Base-by-base conservation (phyloP, 2,113 vertebrate species). In the Antennarius striatus region DNA sequence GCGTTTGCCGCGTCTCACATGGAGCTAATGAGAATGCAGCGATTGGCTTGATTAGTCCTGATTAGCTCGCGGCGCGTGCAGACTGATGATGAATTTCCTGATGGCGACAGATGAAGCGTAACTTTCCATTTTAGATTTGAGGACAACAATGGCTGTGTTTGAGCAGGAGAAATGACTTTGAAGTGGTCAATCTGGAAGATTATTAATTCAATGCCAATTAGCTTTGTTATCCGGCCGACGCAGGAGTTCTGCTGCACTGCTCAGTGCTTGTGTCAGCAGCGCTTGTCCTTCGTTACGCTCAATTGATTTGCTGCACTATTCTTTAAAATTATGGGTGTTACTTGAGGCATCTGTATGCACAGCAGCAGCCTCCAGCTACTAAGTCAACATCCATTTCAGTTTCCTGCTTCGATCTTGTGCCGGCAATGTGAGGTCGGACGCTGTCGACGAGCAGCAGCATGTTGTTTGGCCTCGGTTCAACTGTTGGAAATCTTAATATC, bases 131-230 rank as follows among this genome's bases (percentile, higher is more conserved):
- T 16, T 17, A 54, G 59, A 16, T 5, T 22, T 50, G 48, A 39
- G 61, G 67, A 54, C 70, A 51, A 66, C 63, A 78, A 58, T 63
- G 77, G 57, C 76, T n/a, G 61, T 1, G 0, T 80, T 42, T 69
- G 49, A 79, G 67, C 54, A 54, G 32, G 22, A 58, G 49, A 62
- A 65, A 56, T 52, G 28, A 79, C 74, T 85, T 82, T 80, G 66
- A 84, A 80, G 74, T 54, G 40, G n/a, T 59, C 65, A 63, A 40
- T 75, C 59, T 56, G 68, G 60, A 6, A 48, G 60, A 32, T 56
- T 77, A 71, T 80, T 69, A 83, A 81, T 63, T 78, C 73, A 17
- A 32, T 11, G 60, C 14, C 80, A 76, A 74, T 87, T 83, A 83
- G 75, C 57, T 74, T 52, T 65, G 74, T 77, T 74, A 73, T 72